Percentiles rank a stretch among this genome's conserved stretches.
Conservation (phyloP, 2,113 vertebrate species). For the Galeopterus variegatus region DNA sequence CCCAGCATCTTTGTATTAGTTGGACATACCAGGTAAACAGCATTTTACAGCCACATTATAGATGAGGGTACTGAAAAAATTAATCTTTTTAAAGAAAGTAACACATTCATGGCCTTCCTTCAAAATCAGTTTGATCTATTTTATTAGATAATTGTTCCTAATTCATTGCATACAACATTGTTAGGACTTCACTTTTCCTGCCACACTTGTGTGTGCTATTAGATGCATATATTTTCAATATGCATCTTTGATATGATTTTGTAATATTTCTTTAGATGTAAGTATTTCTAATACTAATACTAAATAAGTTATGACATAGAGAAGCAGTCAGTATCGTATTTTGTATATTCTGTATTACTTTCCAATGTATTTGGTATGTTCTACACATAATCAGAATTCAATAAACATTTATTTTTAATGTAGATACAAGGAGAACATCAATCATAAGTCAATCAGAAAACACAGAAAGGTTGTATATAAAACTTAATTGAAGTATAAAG, state of each 20-base stretch:
- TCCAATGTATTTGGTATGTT: background rate
- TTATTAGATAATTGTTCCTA: background rate
- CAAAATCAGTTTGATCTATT: background rate
- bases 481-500: background rate
- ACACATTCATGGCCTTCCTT: background rate
- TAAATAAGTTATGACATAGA: background rate
- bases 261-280: background rate
- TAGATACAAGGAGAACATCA: background rate
- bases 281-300: background rate
- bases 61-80: background rate
- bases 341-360: background rate
- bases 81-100: background rate
- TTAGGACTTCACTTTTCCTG: background rate
- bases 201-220: background rate
- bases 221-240: background rate
- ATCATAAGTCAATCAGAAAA: background rate
- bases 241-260: background rate
- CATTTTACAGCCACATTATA: background rate
- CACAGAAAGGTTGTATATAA: background rate
- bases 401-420: constrained; percentile 29
- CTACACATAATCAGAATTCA: background rate
- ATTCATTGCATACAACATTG: background rate
- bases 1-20: rapidly evolving
- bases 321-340: background rate
- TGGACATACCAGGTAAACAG: background rate